Evolutionary conservation across 2,113 vertebrate genomes (phyloP).

Genomic region (Platysteira castanea): DNA sequence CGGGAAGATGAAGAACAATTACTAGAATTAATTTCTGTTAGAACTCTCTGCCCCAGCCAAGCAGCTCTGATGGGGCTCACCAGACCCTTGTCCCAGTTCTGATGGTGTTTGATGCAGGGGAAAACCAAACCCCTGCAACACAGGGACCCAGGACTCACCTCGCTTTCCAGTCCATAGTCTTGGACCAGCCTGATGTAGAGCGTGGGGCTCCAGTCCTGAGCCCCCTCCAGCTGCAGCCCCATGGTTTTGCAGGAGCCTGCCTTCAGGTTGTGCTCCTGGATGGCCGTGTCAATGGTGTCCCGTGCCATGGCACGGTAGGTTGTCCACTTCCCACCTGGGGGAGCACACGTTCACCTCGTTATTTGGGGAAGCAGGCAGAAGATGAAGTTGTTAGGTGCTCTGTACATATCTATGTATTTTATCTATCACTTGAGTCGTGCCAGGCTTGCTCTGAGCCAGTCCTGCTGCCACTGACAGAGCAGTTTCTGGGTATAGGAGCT

Average conservation of each 20-base stretch:
- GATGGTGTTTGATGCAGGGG: accelerated
- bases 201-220: constrained; percentile 89
- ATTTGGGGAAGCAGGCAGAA: background rate
- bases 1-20: background rate
- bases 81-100: background rate
- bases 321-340: constrained; percentile 95
- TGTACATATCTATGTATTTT: accelerated
- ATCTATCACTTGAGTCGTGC: accelerated
- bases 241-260: constrained; percentile 81
- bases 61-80: background rate
- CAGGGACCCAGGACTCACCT: constrained; percentile 69
- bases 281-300: constrained; percentile 84
- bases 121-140: background rate
- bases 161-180: constrained; percentile 93
- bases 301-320: constrained; percentile 95
- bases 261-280: constrained; percentile 76
- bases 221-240: constrained; percentile 88
- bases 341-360: background rate
- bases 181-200: constrained; percentile 95
- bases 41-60: background rate
- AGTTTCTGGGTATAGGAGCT: accelerated
- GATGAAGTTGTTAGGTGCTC: accelerated
- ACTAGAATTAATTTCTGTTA: background rate
- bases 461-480: background rate
- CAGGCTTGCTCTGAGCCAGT: background rate